Evolutionary conservation across 2,113 vertebrate species (phyloP).

Genomic region (Orycteropus afer): DNA sequence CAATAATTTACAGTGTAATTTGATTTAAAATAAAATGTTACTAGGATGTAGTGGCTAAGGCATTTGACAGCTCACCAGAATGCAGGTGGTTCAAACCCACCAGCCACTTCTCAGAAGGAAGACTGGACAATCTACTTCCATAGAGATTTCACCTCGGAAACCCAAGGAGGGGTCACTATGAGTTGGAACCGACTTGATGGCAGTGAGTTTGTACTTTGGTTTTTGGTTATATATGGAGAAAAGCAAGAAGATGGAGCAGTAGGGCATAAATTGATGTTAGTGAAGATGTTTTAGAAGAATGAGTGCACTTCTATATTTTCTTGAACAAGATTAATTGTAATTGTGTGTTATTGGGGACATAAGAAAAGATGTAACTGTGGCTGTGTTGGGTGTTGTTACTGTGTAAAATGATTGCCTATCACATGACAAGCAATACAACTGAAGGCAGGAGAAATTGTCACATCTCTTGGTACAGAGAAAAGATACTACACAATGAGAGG

Average conservation of each 20-base stretch:
- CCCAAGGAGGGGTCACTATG: no score
- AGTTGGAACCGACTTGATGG: no score
- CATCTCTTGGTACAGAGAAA: not conserved
- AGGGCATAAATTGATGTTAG: not conserved
- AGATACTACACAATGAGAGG: not conserved
- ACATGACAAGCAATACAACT: not conserved
- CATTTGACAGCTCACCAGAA: no score
- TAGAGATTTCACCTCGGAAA: no score
- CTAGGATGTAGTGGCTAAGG: no score
- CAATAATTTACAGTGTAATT: not conserved
- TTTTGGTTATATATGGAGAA: not conserved
- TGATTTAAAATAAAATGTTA: not conserved
- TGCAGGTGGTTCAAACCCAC: no score
- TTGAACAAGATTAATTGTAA: not conserved
- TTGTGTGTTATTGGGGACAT: not conserved
- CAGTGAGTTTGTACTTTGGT: no score
- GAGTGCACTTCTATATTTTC: not conserved
- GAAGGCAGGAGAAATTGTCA: not conserved
- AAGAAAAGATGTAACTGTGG: not conserved
- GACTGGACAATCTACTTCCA: no score
- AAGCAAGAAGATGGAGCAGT: not conserved
- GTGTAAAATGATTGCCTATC: not conserved
- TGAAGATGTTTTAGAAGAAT: constrained; percentile 11
- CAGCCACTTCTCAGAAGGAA: no score
- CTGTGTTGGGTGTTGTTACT: not conserved